These are phyloP conservation scores for Siderastrea radians DNA, from an alignment of 92 coral and sea anemone genomes.

Conservation along the genomic window DNA sequence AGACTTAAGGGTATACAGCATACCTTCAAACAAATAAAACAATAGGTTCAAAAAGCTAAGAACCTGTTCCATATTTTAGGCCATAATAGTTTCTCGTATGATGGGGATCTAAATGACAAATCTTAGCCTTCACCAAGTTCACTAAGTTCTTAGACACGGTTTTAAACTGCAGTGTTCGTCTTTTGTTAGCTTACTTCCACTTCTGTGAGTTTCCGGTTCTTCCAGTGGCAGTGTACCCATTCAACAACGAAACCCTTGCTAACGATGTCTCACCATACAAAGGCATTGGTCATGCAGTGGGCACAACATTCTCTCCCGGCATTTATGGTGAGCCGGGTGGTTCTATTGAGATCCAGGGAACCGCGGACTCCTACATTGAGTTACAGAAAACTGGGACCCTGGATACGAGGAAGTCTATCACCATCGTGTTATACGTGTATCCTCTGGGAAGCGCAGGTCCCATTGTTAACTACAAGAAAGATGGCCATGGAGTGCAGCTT, in stretches of 20 bases:
- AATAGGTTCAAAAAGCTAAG: too few species aligned
- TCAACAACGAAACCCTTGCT: slow-evolving; percentile 28
- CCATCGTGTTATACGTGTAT: slow-evolving; percentile 47
- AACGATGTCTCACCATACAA: slow-evolving; percentile 32
- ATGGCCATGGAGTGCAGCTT: slow-evolving; percentile 55
- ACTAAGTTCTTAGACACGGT: background rate
- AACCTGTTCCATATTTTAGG: too few species aligned
- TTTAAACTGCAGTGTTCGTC: background rate
- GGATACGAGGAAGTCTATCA: slow-evolving; percentile 29
- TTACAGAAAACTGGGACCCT: slow-evolving; percentile 14
- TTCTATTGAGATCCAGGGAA: slow-evolving; percentile 41
- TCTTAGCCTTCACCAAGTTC: too few species aligned
- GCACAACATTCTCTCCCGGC: slow-evolving; percentile 37
- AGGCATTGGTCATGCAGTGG: slow-evolving; percentile 6
- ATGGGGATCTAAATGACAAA: background rate
- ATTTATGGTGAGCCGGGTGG: slow-evolving; percentile 49
- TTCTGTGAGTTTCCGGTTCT: slow-evolving; percentile 54
- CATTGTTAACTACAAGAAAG: slow-evolving; percentile 54
- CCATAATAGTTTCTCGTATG: too few species aligned
- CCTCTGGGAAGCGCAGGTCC: slow-evolving; percentile 39
- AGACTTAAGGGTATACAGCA: too few species aligned
- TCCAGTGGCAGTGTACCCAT: slow-evolving; percentile 51
- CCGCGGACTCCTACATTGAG: slow-evolving; percentile 40
- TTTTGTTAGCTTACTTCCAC: slow-evolving; percentile 26
- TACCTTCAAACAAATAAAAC: too few species aligned